phyloP scores from a whole-genome alignment of 2,888 invertebrate genomes.

The Drosophila borealis region DNA sequence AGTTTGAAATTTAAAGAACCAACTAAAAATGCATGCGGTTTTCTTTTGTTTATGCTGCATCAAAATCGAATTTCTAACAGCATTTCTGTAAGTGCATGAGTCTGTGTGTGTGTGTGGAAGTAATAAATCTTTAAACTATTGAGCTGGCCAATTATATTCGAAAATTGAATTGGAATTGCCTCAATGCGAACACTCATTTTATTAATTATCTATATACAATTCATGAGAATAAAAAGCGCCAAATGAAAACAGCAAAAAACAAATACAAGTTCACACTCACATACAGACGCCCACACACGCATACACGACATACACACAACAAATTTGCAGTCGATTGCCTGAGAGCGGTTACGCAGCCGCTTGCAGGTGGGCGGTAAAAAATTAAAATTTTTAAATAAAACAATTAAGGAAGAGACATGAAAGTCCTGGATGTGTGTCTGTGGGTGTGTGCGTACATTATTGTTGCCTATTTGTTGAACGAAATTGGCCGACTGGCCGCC shows the following conservation, averaged over 20 bases:
- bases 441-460: slow-evolving; percentile 20
- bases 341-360: neutral
- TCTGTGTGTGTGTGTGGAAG: neutral
- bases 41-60: slow-evolving; percentile 33
- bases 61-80: slow-evolving; percentile 57
- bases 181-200: slow-evolving; percentile 16
- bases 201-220: slow-evolving; percentile 57
- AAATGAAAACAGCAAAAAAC: slow-evolving; percentile 36
- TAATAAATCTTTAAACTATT: slow-evolving; percentile 11
- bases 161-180: slow-evolving; percentile 4
- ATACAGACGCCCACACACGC: neutral
- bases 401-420: slow-evolving; percentile 10
- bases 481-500: slow-evolving; percentile 56
- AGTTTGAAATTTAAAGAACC: slow-evolving; percentile 44
- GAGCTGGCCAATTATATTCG: slow-evolving; percentile 6
- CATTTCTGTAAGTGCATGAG: slow-evolving; percentile 3
- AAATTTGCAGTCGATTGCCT: slow-evolving; percentile 43
- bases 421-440: neutral
- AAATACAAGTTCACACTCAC: neutral
- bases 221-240: slow-evolving; percentile 28
- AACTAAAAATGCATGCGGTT: slow-evolving; percentile 38
- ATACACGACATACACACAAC: neutral
- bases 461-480: slow-evolving; percentile 64
- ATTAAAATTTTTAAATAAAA: slow-evolving; percentile 28
- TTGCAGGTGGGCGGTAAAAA: slow-evolving; percentile 6